Percentiles rank a stretch among this genome's conserved stretches.
Conservation (phyloP, 2,113 vertebrate genomes). For the Trachemys scripta region DNA sequence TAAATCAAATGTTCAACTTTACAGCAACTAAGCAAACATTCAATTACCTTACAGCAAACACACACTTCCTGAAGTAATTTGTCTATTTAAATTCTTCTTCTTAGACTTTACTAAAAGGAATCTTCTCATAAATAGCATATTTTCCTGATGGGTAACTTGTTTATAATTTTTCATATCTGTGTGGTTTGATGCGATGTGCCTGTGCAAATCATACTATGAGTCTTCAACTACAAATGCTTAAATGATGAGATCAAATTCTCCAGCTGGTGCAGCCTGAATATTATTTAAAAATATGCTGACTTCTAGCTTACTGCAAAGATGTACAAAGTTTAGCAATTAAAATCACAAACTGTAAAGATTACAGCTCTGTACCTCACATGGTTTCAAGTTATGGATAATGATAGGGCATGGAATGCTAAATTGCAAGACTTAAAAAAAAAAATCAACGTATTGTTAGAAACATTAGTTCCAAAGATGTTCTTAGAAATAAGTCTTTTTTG, state of each 20-base stretch:
- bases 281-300: neutral
- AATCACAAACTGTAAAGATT: neutral
- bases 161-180: neutral
- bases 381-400: neutral
- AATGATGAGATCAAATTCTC: neutral
- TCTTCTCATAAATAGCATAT: neutral
- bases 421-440: neutral
- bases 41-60: neutral
- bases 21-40: neutral
- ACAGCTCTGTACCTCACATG: neutral
- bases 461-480: neutral
- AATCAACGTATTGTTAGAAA: neutral
- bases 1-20: neutral
- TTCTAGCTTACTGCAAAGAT: neutral
- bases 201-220: neutral
- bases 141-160: neutral
- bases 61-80: constrained; percentile 8
- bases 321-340: neutral
- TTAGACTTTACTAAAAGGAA: neutral
- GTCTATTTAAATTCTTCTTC: neutral
- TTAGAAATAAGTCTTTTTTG: neutral
- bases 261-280: neutral
- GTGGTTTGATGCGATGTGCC: neutral
- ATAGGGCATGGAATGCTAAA: neutral
- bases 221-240: neutral